Base-by-base conservation (phyloP, 2,797 vertebrate species). In the Mycteria americana region DNA sequence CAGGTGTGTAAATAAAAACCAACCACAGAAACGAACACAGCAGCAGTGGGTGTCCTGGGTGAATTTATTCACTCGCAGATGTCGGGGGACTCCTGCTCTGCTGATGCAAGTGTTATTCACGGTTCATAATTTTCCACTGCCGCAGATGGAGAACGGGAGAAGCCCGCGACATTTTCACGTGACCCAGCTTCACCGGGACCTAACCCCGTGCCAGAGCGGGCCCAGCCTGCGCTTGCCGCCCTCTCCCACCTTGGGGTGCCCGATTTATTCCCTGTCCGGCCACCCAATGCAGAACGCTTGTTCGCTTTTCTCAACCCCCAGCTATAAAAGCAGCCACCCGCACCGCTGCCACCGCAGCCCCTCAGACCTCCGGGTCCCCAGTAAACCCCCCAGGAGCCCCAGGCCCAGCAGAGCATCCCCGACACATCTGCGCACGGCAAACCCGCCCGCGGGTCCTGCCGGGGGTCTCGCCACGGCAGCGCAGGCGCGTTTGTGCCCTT, bases 131-230 rank as follows among this genome's bases (percentile, higher is more conserved):
- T 76, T 67, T 37, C 46, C 53, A 37, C 54, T 5, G 18, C 39
- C 3, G 2, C n/a, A 23, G 27, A 23, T 0, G 13, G 24, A 41
- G 35, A 48, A 23, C 5, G 14, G 54, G 25, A 76, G 24, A 67
- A 68, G 18, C 31, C 39, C 0, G 0, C 2, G 2, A 13, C 8
- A 4, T 25, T 79, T 50, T 19, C 59, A n/a, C 33, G 3, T 0
- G 0, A 72, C 48, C 11, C 18, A 3, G 14, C 45, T 41, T 41
- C 23, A 15, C 4, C 33, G 0, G 0, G 15, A 10, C 31, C 45
- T 10, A 23, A 60, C 13, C 2, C 30, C 16, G 3, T 1, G 18
- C 10, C 69, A 74, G 68, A 45, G 63, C 6, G 33, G 37, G 43
- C 33, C 21, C 65, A 65, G 51, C 21, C 33, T 18, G 35, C 9